These are phyloP conservation scores for Pleuronectes platessa DNA, from an alignment of 2,113 vertebrate species.

Conservation along the genomic window DNA sequence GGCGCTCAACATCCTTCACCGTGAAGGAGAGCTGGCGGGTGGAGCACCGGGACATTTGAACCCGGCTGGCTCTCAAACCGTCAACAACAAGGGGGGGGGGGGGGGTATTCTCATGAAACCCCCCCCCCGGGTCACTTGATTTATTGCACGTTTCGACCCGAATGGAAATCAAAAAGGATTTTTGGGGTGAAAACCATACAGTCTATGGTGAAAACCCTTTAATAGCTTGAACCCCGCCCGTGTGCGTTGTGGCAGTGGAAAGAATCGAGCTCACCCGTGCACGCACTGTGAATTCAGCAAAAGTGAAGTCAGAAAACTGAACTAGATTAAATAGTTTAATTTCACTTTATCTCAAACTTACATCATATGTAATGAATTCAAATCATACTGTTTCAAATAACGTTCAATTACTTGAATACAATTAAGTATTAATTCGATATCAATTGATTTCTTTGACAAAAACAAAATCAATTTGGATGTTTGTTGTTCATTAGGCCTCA, in stretches of 20 bases:
- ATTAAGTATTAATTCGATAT: no score
- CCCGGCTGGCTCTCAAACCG: background rate
- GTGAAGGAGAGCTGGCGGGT: conserved; percentile 3
- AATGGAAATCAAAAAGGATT: background rate
- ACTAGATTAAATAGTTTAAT: background rate
- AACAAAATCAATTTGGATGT: background rate
- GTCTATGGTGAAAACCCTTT: background rate
- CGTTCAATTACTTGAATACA: no score
- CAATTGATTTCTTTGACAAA: background rate
- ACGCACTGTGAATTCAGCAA: conserved; percentile 8
- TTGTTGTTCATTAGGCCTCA: background rate
- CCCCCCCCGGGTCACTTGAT: background rate
- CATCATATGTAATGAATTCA: no score
- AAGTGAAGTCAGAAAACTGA: conserved; percentile 1
- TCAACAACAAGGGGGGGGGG: fast-evolving
- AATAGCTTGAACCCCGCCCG: conserved; percentile 31
- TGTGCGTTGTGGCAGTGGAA: fast-evolving
- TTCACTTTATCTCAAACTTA: background rate
- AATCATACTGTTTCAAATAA: no score
- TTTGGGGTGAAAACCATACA: background rate
- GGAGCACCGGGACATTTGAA: background rate
- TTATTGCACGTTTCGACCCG: background rate
- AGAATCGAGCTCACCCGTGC: conserved; percentile 41
- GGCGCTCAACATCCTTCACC: conserved; percentile 40
- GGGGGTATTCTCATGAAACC: no score